Base-by-base conservation (phyloP, 2,888 invertebrate species). In the Meloe dianella region DNA sequence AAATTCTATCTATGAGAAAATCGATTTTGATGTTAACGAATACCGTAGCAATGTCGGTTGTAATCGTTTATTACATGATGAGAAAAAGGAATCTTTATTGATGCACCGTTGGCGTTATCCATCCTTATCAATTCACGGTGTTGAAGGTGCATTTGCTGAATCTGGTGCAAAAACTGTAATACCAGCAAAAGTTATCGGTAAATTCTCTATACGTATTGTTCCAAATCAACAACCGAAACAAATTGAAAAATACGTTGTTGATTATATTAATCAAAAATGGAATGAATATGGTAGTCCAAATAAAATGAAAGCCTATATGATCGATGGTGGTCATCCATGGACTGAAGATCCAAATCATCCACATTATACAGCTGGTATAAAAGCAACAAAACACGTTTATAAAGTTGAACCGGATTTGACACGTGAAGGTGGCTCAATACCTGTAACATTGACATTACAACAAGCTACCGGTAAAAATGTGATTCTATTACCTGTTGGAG, bases 41-140 rank as follows among this genome's bases (percentile, higher is more conserved):
- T 97, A 93, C 83, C 89, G 89, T 71, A 80, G 85, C 6, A 92
- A 92, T 71, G 87, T 96, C 71, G 95, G 94, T 38, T 87, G 90
- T 20, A 81, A 82, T 0, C 84, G 86, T 79, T 85, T 97, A 68
- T 87, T 92, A 12, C 92, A 95, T 77, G 89, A 91, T 64, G 91
- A 91, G 69, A 90, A 93, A 69, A 95, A 95, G 84, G 91, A 89
- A 60, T 87, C 94, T 77, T 85, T 97, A 17, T 84, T 99, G 74
- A 96, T 97, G 96, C 92, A 94, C 81, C 90, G 98, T 51, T 99
- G 98, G 98, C 89, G 98, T 63, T 93, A 90, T 81, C 98, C 98
- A 2, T 92, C 93, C 62, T 87, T 98, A 9, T 98, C 98, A 0
- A 86, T 98, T 59, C 98, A 99, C 59, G 98, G 97, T 51, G 94